Percentiles rank a stretch among this genome's conserved stretches.
These are phyloP conservation scores for Sylvilagus bachmani DNA, from an alignment of 2,113 vertebrate genomes.

Conservation along the genomic window DNA sequence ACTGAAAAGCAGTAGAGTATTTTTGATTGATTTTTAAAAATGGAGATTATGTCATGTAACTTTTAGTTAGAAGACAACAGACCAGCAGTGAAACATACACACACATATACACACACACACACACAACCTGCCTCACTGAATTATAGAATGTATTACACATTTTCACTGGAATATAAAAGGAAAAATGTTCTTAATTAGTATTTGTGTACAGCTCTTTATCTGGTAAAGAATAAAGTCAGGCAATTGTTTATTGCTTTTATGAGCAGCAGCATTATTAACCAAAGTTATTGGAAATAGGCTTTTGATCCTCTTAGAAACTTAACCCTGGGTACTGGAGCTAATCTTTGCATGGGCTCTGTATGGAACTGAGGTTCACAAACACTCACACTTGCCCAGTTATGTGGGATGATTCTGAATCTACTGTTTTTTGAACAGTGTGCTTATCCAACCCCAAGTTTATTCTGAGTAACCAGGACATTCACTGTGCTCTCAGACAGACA, in stretches of 20 bases:
- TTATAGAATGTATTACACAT: background rate
- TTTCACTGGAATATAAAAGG: background rate
- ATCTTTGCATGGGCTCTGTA: background rate
- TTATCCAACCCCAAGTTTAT: conserved; percentile 10
- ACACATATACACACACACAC: background rate
- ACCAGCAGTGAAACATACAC: background rate
- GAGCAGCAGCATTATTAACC: background rate
- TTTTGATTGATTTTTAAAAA: conserved; percentile 21
- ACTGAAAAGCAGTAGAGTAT: background rate
- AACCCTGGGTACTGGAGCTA: background rate
- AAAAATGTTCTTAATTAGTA: background rate
- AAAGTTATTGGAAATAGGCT: background rate
- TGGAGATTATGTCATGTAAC: background rate
- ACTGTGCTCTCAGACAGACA: background rate
- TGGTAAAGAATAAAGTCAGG: background rate
- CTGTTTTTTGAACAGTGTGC: background rate
- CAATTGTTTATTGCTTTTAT: background rate
- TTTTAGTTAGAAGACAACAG: background rate
- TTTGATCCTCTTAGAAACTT: background rate
- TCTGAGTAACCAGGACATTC: conserved; percentile 8
- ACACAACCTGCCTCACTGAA: background rate
- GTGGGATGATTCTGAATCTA: background rate
- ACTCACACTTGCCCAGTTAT: background rate
- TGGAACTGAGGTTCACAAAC: background rate
- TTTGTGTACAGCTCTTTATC: background rate